Conservation (phyloP, 2,888 invertebrate genomes). For the Schizotus pectinicornis region DNA sequence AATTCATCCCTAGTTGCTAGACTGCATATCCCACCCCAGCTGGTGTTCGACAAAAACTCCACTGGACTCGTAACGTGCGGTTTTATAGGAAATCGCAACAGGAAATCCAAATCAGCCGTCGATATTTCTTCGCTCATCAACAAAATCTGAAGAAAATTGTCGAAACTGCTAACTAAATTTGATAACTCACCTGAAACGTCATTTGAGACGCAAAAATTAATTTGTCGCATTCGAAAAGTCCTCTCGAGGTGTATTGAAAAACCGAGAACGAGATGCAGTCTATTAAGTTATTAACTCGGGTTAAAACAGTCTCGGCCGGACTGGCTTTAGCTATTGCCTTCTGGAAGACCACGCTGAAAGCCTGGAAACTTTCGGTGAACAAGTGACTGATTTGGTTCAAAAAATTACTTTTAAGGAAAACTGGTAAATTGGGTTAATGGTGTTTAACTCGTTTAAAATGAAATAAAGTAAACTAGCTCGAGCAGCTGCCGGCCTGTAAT, state of each 20-base stretch:
- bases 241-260: slow-evolving; percentile 92
- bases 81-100: slow-evolving; percentile 89
- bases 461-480: slow-evolving; percentile 94
- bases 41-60: slow-evolving; percentile 88
- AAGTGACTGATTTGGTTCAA: not conserved
- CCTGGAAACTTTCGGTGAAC: slow-evolving; percentile 63
- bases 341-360: slow-evolving; percentile 97
- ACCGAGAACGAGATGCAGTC: slow-evolving; percentile 95
- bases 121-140: slow-evolving; percentile 87
- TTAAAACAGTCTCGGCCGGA: slow-evolving; percentile 77
- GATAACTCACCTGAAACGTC: slow-evolving; percentile 80
- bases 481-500: slow-evolving; percentile 86
- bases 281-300: slow-evolving; percentile 86
- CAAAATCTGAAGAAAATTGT: slow-evolving; percentile 69
- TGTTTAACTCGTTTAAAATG: slow-evolving; percentile 92
- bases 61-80: slow-evolving; percentile 94
- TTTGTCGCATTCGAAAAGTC: slow-evolving; percentile 95
- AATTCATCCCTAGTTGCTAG: slow-evolving; percentile 90
- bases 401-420: slow-evolving; percentile 86
- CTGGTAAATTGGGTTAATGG: slow-evolving; percentile 96
- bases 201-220: slow-evolving; percentile 95
- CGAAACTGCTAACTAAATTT: not conserved
- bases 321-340: slow-evolving; percentile 92
- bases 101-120: slow-evolving; percentile 85
- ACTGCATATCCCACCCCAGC: slow-evolving; percentile 96